These are phyloP conservation scores for Colletes collaris DNA, from an alignment of 2,888 invertebrate genomes.

Conservation along the genomic window DNA sequence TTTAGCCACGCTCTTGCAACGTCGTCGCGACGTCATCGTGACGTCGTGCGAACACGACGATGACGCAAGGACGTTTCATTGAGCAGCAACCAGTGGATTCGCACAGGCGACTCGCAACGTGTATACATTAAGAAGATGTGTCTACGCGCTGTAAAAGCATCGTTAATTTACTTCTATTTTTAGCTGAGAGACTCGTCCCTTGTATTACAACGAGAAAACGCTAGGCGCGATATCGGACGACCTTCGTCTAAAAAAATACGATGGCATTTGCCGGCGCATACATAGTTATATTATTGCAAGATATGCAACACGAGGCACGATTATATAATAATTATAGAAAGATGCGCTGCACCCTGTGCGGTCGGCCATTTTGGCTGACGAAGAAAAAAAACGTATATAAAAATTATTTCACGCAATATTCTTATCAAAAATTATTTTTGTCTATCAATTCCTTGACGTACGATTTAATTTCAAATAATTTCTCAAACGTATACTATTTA, in stretches of 20 bases:
- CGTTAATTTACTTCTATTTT: constrained; percentile 65
- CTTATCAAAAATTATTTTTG: too few relatives aligned
- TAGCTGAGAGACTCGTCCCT: constrained; percentile 33
- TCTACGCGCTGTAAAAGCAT: constrained; percentile 9
- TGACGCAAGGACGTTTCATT: constrained; percentile 67
- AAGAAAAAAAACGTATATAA: too few relatives aligned
- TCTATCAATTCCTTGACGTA: too few relatives aligned
- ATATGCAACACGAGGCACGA: too few relatives aligned
- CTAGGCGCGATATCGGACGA: constrained; percentile 16
- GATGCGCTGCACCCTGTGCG: too few relatives aligned
- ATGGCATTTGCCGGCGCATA: background rate
- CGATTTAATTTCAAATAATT: too few relatives aligned
- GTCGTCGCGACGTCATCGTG: constrained; percentile 71
- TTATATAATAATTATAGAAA: background rate
- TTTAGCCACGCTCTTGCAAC: constrained; percentile 62
- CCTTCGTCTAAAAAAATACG: constrained; percentile 18
- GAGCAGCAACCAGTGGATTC: constrained; percentile 31
- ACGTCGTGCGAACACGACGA: constrained; percentile 57
- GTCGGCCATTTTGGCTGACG: too few relatives aligned
- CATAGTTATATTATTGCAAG: background rate
- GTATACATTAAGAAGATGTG: constrained; percentile 16
- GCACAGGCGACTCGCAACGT: constrained; percentile 10
- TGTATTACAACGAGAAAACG: constrained; percentile 35
- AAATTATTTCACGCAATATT: too few relatives aligned
- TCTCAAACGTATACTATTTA: too few relatives aligned